Evolutionary conservation across 2,888 invertebrate genomes (phyloP).

Genomic region (Branchellion lobata): DNA sequence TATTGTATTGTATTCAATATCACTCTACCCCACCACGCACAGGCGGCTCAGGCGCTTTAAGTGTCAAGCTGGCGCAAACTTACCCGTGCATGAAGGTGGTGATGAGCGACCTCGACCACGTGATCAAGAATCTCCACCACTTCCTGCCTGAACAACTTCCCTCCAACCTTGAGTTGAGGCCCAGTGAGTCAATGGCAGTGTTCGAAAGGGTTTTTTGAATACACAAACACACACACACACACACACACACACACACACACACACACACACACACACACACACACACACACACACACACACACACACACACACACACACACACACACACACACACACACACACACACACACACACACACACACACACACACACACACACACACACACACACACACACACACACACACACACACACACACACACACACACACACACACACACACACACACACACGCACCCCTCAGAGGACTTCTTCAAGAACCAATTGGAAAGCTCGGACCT

Average conservation of each 20-base stretch:
- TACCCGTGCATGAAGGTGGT: slow-evolving; percentile 54
- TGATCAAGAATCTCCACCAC: slow-evolving; percentile 67
- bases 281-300: no score
- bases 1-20: no score
- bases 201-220: no score
- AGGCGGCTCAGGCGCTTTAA: slow-evolving; percentile 56
- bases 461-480: slow-evolving; percentile 56
- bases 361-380: no score
- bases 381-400: no score
- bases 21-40: slow-evolving; percentile 5
- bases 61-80: slow-evolving; percentile 52
- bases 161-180: slow-evolving; percentile 35
- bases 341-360: no score
- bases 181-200: slow-evolving; percentile 42
- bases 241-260: not conserved
- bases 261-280: not conserved
- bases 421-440: no score
- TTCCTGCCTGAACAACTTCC: slow-evolving; percentile 50
- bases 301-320: no score
- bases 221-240: no score
- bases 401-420: no score
- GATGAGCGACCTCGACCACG: slow-evolving; percentile 65
- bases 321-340: no score
- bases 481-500: slow-evolving; percentile 54
- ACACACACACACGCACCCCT: no score